Evolutionary conservation across 2,888 invertebrate genomes (phyloP).

Genomic region (Opisthograptis luteolata): DNA sequence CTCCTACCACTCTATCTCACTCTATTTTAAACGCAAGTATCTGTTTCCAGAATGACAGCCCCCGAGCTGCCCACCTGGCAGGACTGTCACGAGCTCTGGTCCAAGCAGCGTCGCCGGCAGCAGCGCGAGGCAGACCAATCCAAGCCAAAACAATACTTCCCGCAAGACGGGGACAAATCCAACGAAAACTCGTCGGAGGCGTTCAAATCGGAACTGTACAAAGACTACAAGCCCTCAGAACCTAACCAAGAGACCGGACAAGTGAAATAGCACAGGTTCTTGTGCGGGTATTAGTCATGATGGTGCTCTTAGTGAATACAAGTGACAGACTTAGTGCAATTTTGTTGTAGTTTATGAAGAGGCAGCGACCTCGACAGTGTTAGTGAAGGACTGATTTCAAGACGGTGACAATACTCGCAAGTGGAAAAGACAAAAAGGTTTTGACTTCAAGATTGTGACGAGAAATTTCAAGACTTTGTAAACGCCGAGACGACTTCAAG

Average conservation of each 20-base stretch:
- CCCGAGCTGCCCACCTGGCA: conserved; percentile 97
- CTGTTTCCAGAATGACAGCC: conserved; percentile 87
- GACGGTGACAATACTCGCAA: not conserved
- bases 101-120: conserved; percentile 95
- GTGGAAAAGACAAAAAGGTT: not conserved
- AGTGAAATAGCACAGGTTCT: conserved; percentile 72
- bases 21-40: not conserved
- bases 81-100: conserved; percentile 99
- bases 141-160: conserved; percentile 52
- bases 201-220: conserved; percentile 59
- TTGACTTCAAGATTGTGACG: no score
- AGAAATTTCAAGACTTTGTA: not conserved
- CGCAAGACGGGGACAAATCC: conserved; percentile 43
- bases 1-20: no score
- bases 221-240: conserved; percentile 64
- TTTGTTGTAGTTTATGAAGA: not conserved
- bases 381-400: not conserved
- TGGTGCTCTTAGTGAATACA: conserved; percentile 33
- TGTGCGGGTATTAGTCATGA: conserved; percentile 35
- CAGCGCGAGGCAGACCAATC: conserved; percentile 90
- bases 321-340: conserved; percentile 20
- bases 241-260: conserved; percentile 63
- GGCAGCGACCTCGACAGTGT: not conserved
- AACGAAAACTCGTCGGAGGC: conserved; percentile 52
- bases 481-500: not conserved